phyloP scores from a whole-genome alignment of 1,140 invertebrate genomes.

The Laupala kohalensis region DNA sequence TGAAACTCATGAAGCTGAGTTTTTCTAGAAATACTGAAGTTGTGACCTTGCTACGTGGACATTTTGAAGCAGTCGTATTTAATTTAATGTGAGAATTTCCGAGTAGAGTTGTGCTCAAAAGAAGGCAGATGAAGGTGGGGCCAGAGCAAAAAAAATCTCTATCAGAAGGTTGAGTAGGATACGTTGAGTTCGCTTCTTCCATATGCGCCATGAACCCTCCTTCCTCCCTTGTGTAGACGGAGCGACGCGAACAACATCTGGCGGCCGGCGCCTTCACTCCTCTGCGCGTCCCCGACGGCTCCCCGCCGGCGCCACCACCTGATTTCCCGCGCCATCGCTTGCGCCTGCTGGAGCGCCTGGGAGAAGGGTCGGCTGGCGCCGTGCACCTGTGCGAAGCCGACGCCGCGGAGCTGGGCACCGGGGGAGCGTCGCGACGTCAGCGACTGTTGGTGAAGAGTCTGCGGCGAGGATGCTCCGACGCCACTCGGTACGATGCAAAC shows the following conservation, averaged over 20 bases:
- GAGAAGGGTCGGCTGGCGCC: slow-evolving; percentile 77
- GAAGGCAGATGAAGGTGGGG: too few species aligned
- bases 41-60: too few species aligned
- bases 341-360: slow-evolving; percentile 70
- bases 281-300: slow-evolving; percentile 50
- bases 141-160: too few species aligned
- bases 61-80: too few species aligned
- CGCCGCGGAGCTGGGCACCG: slow-evolving; percentile 35
- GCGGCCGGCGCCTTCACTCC: slow-evolving; percentile 48
- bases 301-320: slow-evolving; percentile 41
- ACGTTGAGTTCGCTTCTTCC: too few species aligned
- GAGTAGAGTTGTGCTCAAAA: too few species aligned
- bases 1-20: too few species aligned
- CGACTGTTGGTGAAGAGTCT: slow-evolving; percentile 61
- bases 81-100: too few species aligned
- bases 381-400: slow-evolving; percentile 67
- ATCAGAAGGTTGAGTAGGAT: too few species aligned
- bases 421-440: slow-evolving; percentile 34
- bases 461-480: slow-evolving; percentile 50
- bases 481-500: too few species aligned
- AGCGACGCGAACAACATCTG: slow-evolving; percentile 42
- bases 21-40: too few species aligned
- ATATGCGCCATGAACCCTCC: not conserved
- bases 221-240: slow-evolving; percentile 32
- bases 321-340: slow-evolving; percentile 72